A percentile compares a stretch with the other conserved stretches of the same genome.
These are phyloP conservation scores for Bombus soroeensis DNA, from an alignment of 1,140 invertebrate species.

Conservation along the genomic window DNA sequence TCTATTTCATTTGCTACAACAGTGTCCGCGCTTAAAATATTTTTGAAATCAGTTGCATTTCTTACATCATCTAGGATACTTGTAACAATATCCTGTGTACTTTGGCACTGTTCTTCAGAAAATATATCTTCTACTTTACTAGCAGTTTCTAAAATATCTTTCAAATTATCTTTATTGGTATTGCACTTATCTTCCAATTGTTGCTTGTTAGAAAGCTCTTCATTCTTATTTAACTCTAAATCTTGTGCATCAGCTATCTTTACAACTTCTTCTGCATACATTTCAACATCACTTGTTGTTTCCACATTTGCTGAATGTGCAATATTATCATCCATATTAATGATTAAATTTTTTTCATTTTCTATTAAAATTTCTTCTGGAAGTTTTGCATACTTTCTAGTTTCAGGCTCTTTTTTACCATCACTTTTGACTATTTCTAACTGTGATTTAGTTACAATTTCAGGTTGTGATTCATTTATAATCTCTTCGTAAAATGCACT, in stretches of 20 bases:
- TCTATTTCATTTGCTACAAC: slow-evolving; percentile 36
- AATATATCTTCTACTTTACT: slow-evolving; percentile 40
- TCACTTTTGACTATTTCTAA: neutral
- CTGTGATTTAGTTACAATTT: slow-evolving; percentile 10
- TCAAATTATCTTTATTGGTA: slow-evolving; percentile 10
- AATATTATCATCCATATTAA: neutral
- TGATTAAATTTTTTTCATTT: neutral
- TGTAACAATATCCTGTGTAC: slow-evolving; percentile 58
- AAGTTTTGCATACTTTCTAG: slow-evolving; percentile 1
- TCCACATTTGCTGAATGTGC: neutral
- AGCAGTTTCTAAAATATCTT: slow-evolving; percentile 22
- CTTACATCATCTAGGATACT: slow-evolving; percentile 56
- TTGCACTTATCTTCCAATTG: slow-evolving; percentile 25
- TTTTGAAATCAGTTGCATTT: slow-evolving; percentile 54
- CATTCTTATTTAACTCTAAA: slow-evolving; percentile 22
- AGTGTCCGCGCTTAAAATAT: slow-evolving; percentile 55
- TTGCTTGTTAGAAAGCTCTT: neutral
- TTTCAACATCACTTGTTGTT: neutral
- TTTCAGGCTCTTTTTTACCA: neutral
- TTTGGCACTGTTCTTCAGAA: slow-evolving; percentile 47
- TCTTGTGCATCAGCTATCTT: slow-evolving; percentile 8
- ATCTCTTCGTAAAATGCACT: neutral
- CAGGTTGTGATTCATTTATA: neutral
- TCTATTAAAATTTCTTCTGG: slow-evolving; percentile 2
- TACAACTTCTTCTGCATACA: neutral